Evolutionary conservation across 2,113 vertebrate genomes (phyloP).

Genomic region (Scophthalmus maximus): DNA sequence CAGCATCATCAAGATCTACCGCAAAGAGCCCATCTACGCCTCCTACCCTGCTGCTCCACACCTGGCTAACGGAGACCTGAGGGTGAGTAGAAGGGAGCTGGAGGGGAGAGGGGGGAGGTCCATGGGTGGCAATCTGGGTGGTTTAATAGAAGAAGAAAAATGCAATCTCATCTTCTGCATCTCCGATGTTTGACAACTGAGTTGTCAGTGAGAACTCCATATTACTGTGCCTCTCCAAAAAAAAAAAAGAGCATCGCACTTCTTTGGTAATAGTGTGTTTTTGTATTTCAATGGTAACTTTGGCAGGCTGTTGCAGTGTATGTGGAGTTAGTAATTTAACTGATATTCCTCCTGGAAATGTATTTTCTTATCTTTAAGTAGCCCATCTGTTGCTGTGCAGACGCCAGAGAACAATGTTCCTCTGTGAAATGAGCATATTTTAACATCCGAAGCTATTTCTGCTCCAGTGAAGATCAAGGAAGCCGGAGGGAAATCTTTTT

Average conservation of each 20-base stretch:
- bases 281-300: constrained; percentile 43
- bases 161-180: constrained; percentile 17
- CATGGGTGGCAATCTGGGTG: not conserved
- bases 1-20: constrained; percentile 98
- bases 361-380: constrained; percentile 71
- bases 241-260: not conserved
- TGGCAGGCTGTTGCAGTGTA: constrained; percentile 52
- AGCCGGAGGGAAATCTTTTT: constrained; percentile 57
- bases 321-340: constrained; percentile 63
- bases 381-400: constrained; percentile 74
- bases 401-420: constrained; percentile 65
- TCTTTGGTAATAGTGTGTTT: constrained; percentile 24
- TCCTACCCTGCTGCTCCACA: constrained; percentile 92
- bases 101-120: constrained; percentile 7
- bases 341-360: constrained; percentile 72
- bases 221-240: not conserved
- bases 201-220: not conserved
- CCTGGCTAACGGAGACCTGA: constrained; percentile 95
- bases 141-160: constrained; percentile 16
- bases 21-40: constrained; percentile 96
- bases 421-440: constrained; percentile 64
- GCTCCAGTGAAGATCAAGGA: constrained; percentile 69
- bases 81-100: constrained; percentile 81
- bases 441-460: constrained; percentile 68
- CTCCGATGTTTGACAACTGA: constrained; percentile 24